Conservation (phyloP, 2,797 vertebrate genomes). For the Neoniphon sammara region DNA sequence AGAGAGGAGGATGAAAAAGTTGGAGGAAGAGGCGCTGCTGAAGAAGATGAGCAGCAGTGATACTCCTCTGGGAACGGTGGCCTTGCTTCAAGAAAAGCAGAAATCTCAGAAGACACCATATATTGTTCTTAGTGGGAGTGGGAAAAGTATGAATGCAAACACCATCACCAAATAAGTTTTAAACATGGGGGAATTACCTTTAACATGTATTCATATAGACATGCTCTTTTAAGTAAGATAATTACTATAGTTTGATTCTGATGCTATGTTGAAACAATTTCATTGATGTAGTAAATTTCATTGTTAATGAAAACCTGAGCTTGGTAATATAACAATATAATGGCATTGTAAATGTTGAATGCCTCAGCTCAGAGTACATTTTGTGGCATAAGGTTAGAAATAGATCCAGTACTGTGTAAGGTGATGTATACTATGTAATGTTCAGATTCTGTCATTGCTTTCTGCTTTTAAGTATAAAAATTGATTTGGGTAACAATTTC, state of each 20-base stretch:
- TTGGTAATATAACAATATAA: not conserved
- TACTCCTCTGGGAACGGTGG: constrained; percentile 92
- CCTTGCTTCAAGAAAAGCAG: constrained; percentile 94
- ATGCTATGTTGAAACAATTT: constrained; percentile 31
- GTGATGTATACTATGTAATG: not conserved
- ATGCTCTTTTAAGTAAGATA: constrained; percentile 51
- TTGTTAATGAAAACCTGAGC: constrained; percentile 15
- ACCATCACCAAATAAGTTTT: constrained; percentile 77
- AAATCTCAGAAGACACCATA: constrained; percentile 96
- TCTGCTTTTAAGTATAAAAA: no score
- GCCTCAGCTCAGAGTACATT: not conserved
- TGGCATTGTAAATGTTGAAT: not conserved
- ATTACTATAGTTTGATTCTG: constrained; percentile 2
- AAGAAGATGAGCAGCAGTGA: constrained; percentile 98
- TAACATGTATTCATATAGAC: not conserved
- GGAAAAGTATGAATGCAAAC: constrained; percentile 94
- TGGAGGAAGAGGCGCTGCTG: constrained; percentile 92
- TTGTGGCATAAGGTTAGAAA: not conserved
- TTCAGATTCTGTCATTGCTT: not conserved
- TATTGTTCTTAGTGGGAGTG: constrained; percentile 93
- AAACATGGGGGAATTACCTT: constrained; percentile 4
- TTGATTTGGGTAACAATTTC: not conserved
- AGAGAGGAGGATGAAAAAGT: constrained; percentile 93
- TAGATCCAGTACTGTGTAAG: not conserved
- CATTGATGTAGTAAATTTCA: constrained; percentile 46